phyloP scores from a whole-genome alignment of 2,888 invertebrate genomes.

The Lutraria lutraria region DNA sequence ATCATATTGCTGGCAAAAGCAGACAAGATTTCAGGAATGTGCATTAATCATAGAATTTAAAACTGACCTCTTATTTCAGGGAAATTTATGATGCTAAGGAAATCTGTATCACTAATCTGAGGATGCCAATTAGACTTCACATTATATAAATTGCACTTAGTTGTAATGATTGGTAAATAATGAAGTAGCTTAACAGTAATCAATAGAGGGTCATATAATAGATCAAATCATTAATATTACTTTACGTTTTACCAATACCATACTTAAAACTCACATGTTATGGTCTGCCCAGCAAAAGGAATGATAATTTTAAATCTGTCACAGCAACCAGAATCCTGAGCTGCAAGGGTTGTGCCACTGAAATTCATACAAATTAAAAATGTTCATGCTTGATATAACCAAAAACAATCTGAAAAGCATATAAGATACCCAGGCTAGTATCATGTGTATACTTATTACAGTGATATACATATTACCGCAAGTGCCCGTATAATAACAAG shows the following conservation, averaged over 20 bases:
- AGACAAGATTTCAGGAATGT: neutral
- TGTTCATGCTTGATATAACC: neutral
- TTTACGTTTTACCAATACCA: neutral
- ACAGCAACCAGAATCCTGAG: conserved; percentile 71
- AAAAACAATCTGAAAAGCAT: no score
- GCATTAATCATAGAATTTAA: neutral
- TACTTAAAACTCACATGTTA: conserved; percentile 88
- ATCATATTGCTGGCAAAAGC: neutral
- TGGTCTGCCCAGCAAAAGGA: conserved; percentile 91
- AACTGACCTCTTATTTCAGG: neutral
- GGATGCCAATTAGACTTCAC: neutral
- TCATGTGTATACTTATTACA: no score
- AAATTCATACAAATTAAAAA: conserved; percentile 35
- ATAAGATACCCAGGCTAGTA: neutral
- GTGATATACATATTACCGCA: no score
- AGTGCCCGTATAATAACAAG: no score
- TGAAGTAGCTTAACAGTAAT: no score
- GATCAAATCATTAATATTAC: no score
- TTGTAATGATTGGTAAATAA: no score
- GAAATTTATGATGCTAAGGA: neutral
- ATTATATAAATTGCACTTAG: no score
- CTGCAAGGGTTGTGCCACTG: conserved; percentile 67
- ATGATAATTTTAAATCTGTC: conserved; percentile 90
- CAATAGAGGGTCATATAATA: no score
- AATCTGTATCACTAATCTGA: neutral